Base-by-base conservation (phyloP, 2,888 invertebrate genomes). In the Scaptomyza caliginosa region DNA sequence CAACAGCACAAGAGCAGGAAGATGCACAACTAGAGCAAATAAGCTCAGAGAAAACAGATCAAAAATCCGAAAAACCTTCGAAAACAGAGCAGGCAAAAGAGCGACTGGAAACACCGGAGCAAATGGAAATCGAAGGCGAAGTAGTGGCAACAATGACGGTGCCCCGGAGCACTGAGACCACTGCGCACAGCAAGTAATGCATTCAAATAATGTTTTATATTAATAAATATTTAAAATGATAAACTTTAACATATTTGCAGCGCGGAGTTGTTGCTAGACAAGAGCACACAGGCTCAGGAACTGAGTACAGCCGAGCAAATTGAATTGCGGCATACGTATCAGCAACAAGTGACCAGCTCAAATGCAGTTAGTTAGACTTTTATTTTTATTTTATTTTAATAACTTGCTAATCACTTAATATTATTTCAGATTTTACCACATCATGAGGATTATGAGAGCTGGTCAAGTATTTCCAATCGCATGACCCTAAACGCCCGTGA, bases 61-160 rank as follows among this genome's bases (percentile, higher is more conserved):
- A 85, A 51, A 90, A 90, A 50, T 88, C 89, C 0, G 88, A 91
- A 1, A 90, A 91, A 24, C 85, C 90, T 48, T 89, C 86, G 40
- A 91, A 89, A 72, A 90, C 86, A 7, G 91, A 92, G 77, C 75
- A 92, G 89, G 64, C 89, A 77, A 92, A 93, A 84, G 92, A 92
- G 86, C 92, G 93, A 0, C 92, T 93, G 10, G 85, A 88, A 23
- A 71, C 74, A 0, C 91, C 92, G 0, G 89, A 92, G 46, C 89
- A 92, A 73, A 90, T 95, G 24, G 94, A 95, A 76, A 92, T 96
- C 1, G 96, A 96, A 71, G 98, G 98, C 0, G 96, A 96, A 23
- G 89, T 92, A 0, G 92, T 95, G 0, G 89, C 92, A 51, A 98
- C 98, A 0, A 89, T 92, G 55, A 93, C 92, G 0, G 96, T 95